Percentiles rank a stretch among this genome's conserved stretches.
Evolutionary conservation across 2,888 invertebrate species (phyloP).

Genomic region (Coecobrya sp.): DNA sequence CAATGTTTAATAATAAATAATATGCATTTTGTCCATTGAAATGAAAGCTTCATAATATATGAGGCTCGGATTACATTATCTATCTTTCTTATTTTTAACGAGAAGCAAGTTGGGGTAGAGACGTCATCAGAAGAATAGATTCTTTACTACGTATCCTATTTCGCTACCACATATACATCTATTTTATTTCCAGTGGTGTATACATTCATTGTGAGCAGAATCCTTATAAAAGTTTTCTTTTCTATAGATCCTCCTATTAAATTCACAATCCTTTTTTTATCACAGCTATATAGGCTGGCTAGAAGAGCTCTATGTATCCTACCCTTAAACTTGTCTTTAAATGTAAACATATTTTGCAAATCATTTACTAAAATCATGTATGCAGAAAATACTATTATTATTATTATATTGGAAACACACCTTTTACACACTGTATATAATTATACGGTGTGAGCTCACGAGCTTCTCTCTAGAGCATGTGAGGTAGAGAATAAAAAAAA

Average conservation of each 20-base stretch:
- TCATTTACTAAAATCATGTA: conserved; percentile 49
- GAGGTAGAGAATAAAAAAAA: background rate
- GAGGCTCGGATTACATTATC: background rate
- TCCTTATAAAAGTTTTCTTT: background rate
- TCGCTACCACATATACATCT: background rate
- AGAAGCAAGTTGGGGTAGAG: conserved; percentile 43
- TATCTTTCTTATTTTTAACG: background rate
- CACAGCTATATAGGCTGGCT: background rate
- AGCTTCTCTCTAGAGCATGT: no score
- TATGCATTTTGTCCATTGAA: no score
- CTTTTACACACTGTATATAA: background rate
- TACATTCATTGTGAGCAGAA: background rate
- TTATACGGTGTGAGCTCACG: background rate
- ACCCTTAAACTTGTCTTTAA: background rate
- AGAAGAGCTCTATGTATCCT: conserved; percentile 7
- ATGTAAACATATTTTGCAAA: conserved; percentile 38
- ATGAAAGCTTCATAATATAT: no score
- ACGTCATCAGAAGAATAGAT: conserved; percentile 70
- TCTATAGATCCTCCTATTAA: background rate
- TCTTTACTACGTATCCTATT: conserved; percentile 35
- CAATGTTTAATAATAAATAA: no score
- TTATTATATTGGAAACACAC: background rate
- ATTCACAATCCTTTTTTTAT: background rate
- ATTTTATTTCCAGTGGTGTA: background rate
- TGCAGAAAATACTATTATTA: conserved; percentile 10